Conservation (phyloP, 2,888 invertebrate species). For the Celastrina argiolus region DNA sequence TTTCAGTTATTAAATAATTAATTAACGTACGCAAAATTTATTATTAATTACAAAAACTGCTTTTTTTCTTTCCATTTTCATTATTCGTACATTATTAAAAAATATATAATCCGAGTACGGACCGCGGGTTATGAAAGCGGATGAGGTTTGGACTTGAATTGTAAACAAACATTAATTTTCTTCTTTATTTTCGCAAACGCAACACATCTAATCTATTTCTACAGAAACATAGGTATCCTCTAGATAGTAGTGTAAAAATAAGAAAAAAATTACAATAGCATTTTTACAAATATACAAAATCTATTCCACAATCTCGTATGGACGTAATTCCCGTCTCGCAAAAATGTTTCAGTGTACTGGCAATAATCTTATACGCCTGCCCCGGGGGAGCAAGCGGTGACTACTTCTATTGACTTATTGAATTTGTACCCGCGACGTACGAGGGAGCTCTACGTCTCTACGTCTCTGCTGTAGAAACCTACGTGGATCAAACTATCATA, state of each 20-base stretch:
- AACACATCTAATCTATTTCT: neutral
- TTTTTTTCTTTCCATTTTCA: neutral
- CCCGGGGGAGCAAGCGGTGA: constrained; percentile 28
- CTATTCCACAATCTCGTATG: neutral
- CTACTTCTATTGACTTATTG: constrained; percentile 34
- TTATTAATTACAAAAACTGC: neutral
- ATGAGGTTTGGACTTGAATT: neutral
- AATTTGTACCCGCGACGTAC: constrained; percentile 31
- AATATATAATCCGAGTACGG: neutral
- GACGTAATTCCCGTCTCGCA: constrained; percentile 1
- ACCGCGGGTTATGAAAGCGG: neutral
- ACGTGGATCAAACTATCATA: neutral
- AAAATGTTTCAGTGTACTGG: constrained; percentile 19
- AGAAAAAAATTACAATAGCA: too few species aligned
- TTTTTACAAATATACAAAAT: constrained; percentile 2
- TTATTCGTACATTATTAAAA: constrained; percentile 6
- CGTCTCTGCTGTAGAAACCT: neutral
- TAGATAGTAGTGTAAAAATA: too few species aligned
- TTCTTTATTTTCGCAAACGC: neutral
- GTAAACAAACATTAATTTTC: too few species aligned
- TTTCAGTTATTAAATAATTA: neutral
- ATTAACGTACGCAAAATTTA: neutral
- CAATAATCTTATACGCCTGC: constrained; percentile 31
- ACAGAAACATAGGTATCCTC: too few species aligned
- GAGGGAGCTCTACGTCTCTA: constrained; percentile 12